Evolutionary conservation across 2,113 vertebrate species (phyloP), one percentile per base, ranked within the genome.

Genomic region (Cebidichthys violaceus): DNA sequence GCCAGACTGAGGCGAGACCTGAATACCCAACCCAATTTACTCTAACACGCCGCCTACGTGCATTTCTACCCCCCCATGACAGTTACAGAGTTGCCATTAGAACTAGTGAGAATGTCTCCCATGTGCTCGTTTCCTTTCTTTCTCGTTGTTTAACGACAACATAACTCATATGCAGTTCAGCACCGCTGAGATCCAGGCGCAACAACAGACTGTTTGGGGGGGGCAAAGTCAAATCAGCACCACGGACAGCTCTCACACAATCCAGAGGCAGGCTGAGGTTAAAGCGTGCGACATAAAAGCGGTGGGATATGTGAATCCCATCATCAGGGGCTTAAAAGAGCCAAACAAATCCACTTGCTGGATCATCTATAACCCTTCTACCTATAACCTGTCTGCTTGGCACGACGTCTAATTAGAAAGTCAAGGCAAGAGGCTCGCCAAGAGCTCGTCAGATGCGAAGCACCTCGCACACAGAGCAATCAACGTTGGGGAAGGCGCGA

Each of bases 221-320:
- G 5, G 33, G 33, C 33, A 33, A 39, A 76, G 33, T 54, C 0
- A 72, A 65, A 75, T 76, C 37, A 55, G 82, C n/a, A 83, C 52
- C 52, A 66, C 2, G 59, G 82, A 73, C 69, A 75, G 75, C 70
- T 76, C 62, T 70, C 54, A 65, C 1, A 69, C 27, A 81, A 76
- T 52, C 61, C 66, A 59, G 27, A 59, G 37, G 61, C 74, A 29
- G 57, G 35, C 55, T 59, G 75, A 75, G 72, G 4, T 66, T 75
- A 76, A 65, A 61, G 59, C 18, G 47, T 62, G 50, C 54, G 45
- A 76, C 78, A 72, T 27, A 31, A 27, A 85, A 62, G 77, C 27
- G 70, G 68, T 70, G 29, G 43, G 27, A 83, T 73, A 33, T 88
- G 52, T 71, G 82, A 90, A 81, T 83, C 37, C 62, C 3, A 57